Percentiles rank a stretch among this genome's conserved stretches.
phyloP scores from a whole-genome alignment of 2,113 vertebrate species.

The Elephas maximus region DNA sequence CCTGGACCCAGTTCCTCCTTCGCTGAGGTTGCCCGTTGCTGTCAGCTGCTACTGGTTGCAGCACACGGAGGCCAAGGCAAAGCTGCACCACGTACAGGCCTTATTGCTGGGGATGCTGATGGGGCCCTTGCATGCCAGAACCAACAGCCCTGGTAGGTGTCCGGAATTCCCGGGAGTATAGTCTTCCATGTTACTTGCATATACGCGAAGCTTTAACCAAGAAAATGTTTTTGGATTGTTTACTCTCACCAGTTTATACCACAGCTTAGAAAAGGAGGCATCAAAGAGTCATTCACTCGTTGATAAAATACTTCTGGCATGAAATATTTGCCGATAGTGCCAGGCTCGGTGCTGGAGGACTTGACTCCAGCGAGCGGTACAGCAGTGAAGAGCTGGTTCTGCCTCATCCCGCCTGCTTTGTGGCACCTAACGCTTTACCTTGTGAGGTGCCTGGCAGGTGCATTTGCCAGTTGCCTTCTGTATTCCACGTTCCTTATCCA shows the following conservation, averaged over 20 bases:
- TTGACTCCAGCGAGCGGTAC: neutral
- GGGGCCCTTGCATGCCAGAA: slow-evolving; percentile 83
- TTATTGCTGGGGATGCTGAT: slow-evolving; percentile 90
- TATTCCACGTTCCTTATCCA: too few relatives aligned
- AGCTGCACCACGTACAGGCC: slow-evolving; percentile 88
- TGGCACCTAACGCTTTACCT: neutral
- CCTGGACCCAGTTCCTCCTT: slow-evolving; percentile 84
- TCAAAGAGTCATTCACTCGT: neutral
- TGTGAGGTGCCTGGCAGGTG: neutral
- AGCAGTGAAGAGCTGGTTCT: neutral
- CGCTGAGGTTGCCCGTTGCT: slow-evolving; percentile 88
- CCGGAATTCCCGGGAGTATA: neutral
- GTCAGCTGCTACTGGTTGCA: slow-evolving; percentile 91
- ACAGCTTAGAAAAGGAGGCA: neutral
- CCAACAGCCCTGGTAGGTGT: slow-evolving; percentile 82
- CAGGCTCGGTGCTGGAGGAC: neutral
- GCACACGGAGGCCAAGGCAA: slow-evolving; percentile 85
- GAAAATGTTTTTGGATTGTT: neutral
- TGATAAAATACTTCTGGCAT: neutral
- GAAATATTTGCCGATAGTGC: accelerated
- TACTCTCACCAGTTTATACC: neutral
- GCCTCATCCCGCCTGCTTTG: too few relatives aligned
- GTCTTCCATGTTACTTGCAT: neutral
- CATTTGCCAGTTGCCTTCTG: neutral
- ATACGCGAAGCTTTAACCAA: neutral